phyloP scores from a whole-genome alignment of 2,113 vertebrate genomes.

The Gasterosteus aculeatus region DNA sequence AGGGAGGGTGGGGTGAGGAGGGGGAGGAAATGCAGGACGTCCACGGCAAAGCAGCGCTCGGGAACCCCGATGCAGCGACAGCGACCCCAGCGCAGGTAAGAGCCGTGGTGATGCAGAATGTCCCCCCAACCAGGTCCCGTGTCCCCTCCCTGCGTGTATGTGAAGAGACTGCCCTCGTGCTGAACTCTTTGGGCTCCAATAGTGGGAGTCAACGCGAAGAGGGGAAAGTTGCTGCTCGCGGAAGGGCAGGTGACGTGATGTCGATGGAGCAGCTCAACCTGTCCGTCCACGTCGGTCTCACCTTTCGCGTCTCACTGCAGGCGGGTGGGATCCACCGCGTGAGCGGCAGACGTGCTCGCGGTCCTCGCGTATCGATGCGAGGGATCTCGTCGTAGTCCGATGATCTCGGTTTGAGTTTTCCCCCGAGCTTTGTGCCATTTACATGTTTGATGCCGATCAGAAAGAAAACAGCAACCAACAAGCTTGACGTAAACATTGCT shows the following conservation, averaged over 20 bases:
- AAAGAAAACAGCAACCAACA: neutral
- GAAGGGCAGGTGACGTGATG: neutral
- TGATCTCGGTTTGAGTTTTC: neutral
- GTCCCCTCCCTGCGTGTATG: too few relatives aligned
- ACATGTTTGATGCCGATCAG: neutral
- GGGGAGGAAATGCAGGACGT: slow-evolving; percentile 73
- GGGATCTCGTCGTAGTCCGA: too few relatives aligned
- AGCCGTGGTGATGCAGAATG: neutral
- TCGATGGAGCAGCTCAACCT: slow-evolving; percentile 54
- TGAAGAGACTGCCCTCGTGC: neutral
- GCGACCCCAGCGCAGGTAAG: slow-evolving; percentile 52
- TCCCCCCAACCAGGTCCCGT: neutral
- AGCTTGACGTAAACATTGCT: neutral
- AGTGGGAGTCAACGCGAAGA: neutral
- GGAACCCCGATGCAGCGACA: slow-evolving; percentile 25
- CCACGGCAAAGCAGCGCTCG: slow-evolving; percentile 55
- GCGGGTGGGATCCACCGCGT: neutral
- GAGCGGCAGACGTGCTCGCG: slow-evolving; percentile 26
- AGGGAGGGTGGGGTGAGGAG: too few relatives aligned
- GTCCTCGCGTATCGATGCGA: neutral
- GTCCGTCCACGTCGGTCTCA: slow-evolving; percentile 57
- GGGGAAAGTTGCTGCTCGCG: neutral
- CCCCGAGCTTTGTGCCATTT: neutral
- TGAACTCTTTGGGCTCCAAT: neutral
- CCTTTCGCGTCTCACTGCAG: neutral